Evolutionary conservation across 2,888 invertebrate species (phyloP).

Genomic region (Archips xylosteana): DNA sequence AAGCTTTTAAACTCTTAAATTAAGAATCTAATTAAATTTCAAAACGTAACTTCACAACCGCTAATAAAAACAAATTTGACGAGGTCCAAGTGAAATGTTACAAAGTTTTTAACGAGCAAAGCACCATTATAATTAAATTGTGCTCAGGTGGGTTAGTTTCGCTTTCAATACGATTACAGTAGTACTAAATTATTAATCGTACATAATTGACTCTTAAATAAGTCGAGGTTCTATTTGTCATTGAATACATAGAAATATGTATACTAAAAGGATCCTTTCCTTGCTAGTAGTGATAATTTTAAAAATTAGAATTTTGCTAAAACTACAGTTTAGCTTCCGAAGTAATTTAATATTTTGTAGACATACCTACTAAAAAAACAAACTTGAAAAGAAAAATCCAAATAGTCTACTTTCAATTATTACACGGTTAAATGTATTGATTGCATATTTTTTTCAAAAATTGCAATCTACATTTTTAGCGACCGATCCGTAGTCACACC

Average conservation of each 20-base stretch:
- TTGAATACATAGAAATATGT: neutral
- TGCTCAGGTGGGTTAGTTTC: slow-evolving; percentile 65
- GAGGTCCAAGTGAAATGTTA: slow-evolving; percentile 54
- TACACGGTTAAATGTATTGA: neutral
- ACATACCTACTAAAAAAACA: neutral
- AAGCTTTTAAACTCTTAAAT: slow-evolving; percentile 57
- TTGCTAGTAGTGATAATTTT: slow-evolving; percentile 7
- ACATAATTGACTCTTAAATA: slow-evolving; percentile 39
- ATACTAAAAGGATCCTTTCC: neutral
- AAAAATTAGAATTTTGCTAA: neutral
- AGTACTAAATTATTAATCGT: slow-evolving; percentile 21
- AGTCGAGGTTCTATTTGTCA: slow-evolving; percentile 46
- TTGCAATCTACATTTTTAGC: neutral
- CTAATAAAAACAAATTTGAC: slow-evolving; percentile 65
- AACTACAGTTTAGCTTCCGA: neutral
- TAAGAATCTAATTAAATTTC: slow-evolving; percentile 67
- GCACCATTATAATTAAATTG: slow-evolving; percentile 68
- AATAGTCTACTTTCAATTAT: too few relatives aligned
- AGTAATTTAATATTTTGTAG: neutral
- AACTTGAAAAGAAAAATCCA: neutral
- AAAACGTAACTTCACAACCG: slow-evolving; percentile 76
- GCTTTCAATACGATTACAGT: slow-evolving; percentile 42
- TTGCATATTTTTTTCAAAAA: slow-evolving; percentile 6
- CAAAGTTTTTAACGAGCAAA: slow-evolving; percentile 63
- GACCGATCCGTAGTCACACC: too few relatives aligned